Percentiles rank a stretch among this genome's conserved stretches.
Conservation (phyloP, 1,140 invertebrate species). For the Cryptotermes secundus region DNA sequence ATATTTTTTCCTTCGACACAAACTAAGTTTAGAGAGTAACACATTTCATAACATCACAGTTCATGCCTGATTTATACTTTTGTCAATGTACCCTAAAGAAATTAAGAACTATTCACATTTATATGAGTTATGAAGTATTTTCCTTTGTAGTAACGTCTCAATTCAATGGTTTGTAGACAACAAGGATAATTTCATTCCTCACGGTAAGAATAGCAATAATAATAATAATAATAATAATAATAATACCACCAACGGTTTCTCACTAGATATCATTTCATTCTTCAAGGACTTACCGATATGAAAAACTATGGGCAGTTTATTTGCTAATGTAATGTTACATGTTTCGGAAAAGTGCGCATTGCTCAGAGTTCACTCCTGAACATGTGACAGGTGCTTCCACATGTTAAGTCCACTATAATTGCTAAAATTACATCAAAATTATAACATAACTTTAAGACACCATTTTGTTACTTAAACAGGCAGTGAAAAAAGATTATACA, state of each 20-base stretch:
- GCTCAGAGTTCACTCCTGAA: background rate
- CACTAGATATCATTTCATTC: background rate
- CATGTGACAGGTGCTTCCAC: conserved; percentile 7
- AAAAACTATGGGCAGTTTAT: background rate
- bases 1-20: background rate
- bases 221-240: background rate
- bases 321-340: background rate
- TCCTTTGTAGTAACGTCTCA: background rate
- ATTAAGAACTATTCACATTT: background rate
- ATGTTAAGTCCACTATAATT: conserved; percentile 1
- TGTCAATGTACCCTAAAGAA: background rate
- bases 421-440: background rate
- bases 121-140: background rate
- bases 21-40: background rate
- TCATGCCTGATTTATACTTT: background rate
- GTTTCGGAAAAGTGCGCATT: background rate
- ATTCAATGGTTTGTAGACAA: background rate
- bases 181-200: background rate
- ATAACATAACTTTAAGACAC: background rate
- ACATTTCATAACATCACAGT: background rate
- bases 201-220: too few species aligned
- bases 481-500: background rate
- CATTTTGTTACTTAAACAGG: conserved; percentile 10
- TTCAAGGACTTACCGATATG: background rate
- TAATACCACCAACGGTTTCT: background rate